Conservation (phyloP, 2,888 invertebrate species). For the Drosophila subsilvestris region DNA sequence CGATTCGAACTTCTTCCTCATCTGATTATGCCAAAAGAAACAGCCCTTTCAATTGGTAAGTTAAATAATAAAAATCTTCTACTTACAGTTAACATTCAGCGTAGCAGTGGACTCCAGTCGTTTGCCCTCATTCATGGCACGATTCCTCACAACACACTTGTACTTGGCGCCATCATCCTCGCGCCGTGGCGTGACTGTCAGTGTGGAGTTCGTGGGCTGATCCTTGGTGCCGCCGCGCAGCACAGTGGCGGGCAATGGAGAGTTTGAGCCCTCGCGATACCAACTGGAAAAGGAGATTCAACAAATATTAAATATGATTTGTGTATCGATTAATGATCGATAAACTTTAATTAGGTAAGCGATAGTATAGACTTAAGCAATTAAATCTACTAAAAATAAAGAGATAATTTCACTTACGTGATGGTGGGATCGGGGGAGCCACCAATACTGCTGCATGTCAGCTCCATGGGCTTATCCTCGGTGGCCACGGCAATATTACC, state of each 20-base stretch:
- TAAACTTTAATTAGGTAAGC: no score
- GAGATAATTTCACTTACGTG: slow-evolving; percentile 87
- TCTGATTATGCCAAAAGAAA: slow-evolving; percentile 15
- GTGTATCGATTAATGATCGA: no score
- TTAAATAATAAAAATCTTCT: not conserved
- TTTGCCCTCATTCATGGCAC: slow-evolving; percentile 92
- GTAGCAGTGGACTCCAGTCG: slow-evolving; percentile 92
- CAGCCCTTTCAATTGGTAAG: no score
- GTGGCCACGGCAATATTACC: slow-evolving; percentile 91
- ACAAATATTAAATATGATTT: no score
- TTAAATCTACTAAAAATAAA: no score
- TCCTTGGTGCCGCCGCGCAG: slow-evolving; percentile 90
- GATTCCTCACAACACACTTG: slow-evolving; percentile 94
- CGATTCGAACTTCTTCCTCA: no score
- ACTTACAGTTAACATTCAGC: slow-evolving; percentile 95
- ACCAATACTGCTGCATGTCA: slow-evolving; percentile 92
- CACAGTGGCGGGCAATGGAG: slow-evolving; percentile 89
- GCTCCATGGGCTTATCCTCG: slow-evolving; percentile 90
- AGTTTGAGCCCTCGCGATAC: slow-evolving; percentile 91
- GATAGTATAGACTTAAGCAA: no score
- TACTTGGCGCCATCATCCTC: slow-evolving; percentile 94
- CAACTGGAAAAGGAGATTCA: slow-evolving; percentile 85
- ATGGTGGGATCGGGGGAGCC: slow-evolving; percentile 96
- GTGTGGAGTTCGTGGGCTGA: slow-evolving; percentile 90
- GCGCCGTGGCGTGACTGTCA: slow-evolving; percentile 90